Conservation (phyloP, 2,888 invertebrate genomes). For the Eupithecia vulgata region DNA sequence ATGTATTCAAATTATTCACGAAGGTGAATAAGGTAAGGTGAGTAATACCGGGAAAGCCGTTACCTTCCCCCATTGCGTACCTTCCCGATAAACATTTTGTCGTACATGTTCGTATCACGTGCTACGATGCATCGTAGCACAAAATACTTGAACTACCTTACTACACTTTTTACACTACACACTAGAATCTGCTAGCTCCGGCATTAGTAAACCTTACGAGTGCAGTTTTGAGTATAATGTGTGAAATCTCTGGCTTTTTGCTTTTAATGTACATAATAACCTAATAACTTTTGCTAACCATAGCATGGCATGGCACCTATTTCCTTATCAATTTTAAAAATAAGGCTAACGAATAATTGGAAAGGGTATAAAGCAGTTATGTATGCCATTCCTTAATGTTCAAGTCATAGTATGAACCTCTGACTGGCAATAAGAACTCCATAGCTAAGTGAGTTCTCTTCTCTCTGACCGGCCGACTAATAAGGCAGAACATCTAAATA, state of each 20-base stretch:
- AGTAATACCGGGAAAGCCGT: too few species aligned
- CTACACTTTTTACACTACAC: background rate
- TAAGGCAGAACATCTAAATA: conserved; percentile 40
- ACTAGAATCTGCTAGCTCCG: background rate
- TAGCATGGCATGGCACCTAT: too few species aligned
- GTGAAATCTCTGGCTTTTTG: background rate
- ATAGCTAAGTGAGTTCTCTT: background rate
- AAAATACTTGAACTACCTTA: background rate
- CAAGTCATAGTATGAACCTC: background rate
- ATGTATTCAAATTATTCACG: background rate
- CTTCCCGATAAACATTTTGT: background rate
- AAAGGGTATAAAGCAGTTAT: too few species aligned
- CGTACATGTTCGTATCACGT: background rate
- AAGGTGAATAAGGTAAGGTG: too few species aligned
- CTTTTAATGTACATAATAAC: background rate
- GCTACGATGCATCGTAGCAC: background rate
- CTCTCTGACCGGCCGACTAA: conserved; percentile 21
- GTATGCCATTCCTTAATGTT: background rate
- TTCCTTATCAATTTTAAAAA: background rate
- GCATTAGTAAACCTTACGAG: background rate
- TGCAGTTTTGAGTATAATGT: background rate
- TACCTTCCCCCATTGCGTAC: background rate
- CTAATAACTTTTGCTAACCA: background rate
- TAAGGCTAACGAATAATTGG: too few species aligned
- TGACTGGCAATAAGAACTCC: too few species aligned